Evolutionary conservation across 2,888 invertebrate genomes (phyloP).

Genomic region (Spicauda simplicius): DNA sequence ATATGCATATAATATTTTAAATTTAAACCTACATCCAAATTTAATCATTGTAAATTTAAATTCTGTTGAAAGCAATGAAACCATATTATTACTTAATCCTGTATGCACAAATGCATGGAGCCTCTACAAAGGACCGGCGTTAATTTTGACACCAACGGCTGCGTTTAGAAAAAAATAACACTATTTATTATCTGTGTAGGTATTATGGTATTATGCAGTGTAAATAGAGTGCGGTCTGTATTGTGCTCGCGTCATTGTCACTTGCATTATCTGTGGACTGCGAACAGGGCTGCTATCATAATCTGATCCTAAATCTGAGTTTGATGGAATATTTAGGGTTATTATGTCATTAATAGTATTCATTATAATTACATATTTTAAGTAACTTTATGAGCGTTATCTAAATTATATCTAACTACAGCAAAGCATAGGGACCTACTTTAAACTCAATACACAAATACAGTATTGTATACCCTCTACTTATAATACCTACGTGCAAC

Average conservation of each 20-base stretch:
- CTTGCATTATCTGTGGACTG: constrained; percentile 51
- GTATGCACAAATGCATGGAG: constrained; percentile 43
- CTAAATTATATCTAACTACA: no score
- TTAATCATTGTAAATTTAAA: neutral
- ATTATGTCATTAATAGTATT: no score
- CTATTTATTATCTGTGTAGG: constrained; percentile 74
- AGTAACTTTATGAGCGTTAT: no score
- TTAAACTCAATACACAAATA: no score
- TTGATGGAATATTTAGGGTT: no score
- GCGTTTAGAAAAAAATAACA: constrained; percentile 57
- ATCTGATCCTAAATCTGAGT: neutral
- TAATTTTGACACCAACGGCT: constrained; percentile 77
- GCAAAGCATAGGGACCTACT: no score
- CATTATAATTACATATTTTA: no score
- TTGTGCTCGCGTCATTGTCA: constrained; percentile 68
- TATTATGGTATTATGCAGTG: constrained; percentile 67
- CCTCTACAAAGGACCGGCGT: constrained; percentile 57
- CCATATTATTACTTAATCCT: constrained; percentile 16
- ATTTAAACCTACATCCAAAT: neutral
- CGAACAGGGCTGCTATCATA: constrained; percentile 16
- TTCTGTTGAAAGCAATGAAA: neutral
- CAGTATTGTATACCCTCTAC: no score
- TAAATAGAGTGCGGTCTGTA: constrained; percentile 74
- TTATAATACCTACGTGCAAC: no score
- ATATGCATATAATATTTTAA: neutral